phyloP scores from a whole-genome alignment of 2,113 vertebrate species.

The Tachysurus fulvidraco region DNA sequence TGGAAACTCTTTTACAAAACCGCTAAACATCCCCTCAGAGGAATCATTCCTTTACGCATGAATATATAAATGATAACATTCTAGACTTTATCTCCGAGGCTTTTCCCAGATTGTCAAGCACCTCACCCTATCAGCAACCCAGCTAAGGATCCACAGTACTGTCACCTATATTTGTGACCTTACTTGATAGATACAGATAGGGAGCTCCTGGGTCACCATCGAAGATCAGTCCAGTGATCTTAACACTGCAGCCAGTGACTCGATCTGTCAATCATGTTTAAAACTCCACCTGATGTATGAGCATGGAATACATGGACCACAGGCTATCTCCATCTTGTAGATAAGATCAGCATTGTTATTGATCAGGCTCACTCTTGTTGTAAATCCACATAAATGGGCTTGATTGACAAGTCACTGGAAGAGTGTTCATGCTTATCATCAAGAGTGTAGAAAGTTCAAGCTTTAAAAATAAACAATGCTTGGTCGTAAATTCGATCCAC shows the following conservation, averaged over 20 bases:
- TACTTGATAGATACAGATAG: constrained; percentile 1
- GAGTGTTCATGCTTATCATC: background rate
- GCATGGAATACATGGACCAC: background rate
- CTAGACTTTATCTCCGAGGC: too few relatives aligned
- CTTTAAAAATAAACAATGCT: background rate
- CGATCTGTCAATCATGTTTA: background rate
- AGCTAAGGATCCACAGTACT: background rate
- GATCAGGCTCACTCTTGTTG: background rate
- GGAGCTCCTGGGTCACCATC: too few relatives aligned
- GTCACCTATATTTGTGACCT: background rate
- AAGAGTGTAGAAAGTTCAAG: background rate
- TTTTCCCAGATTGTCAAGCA: background rate
- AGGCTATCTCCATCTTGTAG: background rate
- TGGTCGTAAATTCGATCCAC: background rate
- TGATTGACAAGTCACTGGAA: background rate
- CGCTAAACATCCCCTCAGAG: background rate
- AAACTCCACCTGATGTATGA: background rate
- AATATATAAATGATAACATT: background rate
- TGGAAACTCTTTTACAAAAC: background rate
- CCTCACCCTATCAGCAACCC: background rate
- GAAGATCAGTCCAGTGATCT: background rate
- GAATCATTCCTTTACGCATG: background rate
- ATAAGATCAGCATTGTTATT: background rate
- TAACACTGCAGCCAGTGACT: background rate
- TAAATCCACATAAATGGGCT: background rate